Percentiles rank a stretch among this genome's conserved stretches.
These are phyloP conservation scores for Progne subis DNA, from an alignment of 2,113 vertebrate species.

Conservation along the genomic window DNA sequence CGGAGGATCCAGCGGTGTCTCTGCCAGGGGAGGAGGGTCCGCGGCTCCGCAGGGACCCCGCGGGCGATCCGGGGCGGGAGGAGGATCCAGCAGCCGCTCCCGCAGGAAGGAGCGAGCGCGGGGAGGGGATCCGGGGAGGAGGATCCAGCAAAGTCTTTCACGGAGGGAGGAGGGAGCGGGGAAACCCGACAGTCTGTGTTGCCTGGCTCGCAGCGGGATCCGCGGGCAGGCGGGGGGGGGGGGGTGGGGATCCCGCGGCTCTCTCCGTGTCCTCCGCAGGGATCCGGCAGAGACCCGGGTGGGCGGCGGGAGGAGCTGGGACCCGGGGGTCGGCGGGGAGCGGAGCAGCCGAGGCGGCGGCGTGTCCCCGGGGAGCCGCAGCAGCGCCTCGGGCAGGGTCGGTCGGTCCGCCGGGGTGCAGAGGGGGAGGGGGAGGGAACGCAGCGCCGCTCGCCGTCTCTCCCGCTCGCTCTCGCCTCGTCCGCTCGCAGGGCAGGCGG, in stretches of 20 bases:
- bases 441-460: too few species aligned
- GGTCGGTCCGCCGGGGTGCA: neutral
- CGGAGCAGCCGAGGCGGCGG: constrained; percentile 27
- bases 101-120: constrained; percentile 33
- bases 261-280: neutral
- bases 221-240: neutral
- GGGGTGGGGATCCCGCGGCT: neutral
- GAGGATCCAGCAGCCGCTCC: constrained; percentile 39
- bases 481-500: too few species aligned
- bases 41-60: constrained; percentile 28
- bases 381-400: neutral
- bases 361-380: neutral
- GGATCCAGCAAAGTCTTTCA: constrained; percentile 38
- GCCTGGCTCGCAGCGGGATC: neutral
- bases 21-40: constrained; percentile 14
- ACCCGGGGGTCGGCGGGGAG: constrained; percentile 8
- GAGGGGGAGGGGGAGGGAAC: neutral
- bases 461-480: too few species aligned
- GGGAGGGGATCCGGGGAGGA: constrained; percentile 52
- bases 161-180: neutral
- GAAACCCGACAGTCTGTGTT: neutral
- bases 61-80: constrained; percentile 24
- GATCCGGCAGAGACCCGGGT: neutral
- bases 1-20: constrained; percentile 19
- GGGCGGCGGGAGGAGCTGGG: neutral